These are phyloP conservation scores for Danio aesculapii DNA, from an alignment of 2,797 vertebrate species.

Conservation along the genomic window DNA sequence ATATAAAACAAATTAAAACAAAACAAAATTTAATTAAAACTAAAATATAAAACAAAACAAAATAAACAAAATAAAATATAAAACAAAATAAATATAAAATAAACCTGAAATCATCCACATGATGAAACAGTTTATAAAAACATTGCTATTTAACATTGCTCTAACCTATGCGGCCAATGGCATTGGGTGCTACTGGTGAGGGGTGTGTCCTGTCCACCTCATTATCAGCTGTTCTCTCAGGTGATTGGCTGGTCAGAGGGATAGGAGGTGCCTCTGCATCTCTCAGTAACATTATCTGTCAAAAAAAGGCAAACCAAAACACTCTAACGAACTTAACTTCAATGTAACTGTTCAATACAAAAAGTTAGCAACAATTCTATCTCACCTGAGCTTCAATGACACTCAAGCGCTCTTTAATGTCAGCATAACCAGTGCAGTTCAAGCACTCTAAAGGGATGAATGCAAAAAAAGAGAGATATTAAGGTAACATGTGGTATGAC, in stretches of 20 bases:
- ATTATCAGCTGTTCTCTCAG: slow-evolving; percentile 56
- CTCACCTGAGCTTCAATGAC: slow-evolving; percentile 61
- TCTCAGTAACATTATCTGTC: slow-evolving; percentile 57
- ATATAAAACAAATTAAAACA: too few relatives aligned
- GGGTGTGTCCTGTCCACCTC: slow-evolving; percentile 59
- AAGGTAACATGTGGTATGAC: neutral
- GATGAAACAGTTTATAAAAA: neutral
- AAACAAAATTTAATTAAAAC: too few relatives aligned
- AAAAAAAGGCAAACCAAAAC: neutral
- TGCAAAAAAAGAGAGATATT: slow-evolving; percentile 3
- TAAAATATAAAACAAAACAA: too few relatives aligned
- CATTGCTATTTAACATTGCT: too few relatives aligned
- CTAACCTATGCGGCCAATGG: slow-evolving; percentile 58
- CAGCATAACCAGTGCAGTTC: slow-evolving; percentile 62
- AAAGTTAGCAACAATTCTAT: neutral
- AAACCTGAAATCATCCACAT: too few relatives aligned
- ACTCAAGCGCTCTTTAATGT: slow-evolving; percentile 56
- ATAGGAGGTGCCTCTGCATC: neutral
- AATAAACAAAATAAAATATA: neutral
- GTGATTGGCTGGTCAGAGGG: slow-evolving; percentile 26
- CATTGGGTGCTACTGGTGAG: slow-evolving; percentile 45
- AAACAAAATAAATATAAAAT: neutral
- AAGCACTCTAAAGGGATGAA: slow-evolving; percentile 60
- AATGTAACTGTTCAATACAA: neutral
- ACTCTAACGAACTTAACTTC: neutral